A percentile compares a stretch with the other conserved stretches of the same genome.
phyloP scores from a whole-genome alignment of 35 echinoderm and acorn worm genomes.

The Eucidaris tribuloides region DNA sequence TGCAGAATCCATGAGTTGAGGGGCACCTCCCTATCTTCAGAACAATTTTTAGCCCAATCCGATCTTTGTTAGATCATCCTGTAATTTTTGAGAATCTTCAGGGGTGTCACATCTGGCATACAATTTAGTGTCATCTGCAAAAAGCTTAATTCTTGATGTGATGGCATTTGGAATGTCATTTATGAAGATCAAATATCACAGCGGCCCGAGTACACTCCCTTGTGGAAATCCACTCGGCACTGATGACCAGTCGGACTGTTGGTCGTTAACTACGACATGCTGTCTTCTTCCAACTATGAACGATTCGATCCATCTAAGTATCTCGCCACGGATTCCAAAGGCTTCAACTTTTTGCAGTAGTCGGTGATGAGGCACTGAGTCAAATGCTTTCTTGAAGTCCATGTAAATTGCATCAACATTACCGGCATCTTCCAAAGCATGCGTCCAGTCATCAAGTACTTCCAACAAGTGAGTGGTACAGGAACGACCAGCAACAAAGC shows the following conservation, averaged over 20 bases:
- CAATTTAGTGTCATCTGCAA: neutral
- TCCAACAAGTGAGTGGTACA: too few relatives aligned
- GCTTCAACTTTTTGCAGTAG: neutral
- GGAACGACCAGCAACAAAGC: too few relatives aligned
- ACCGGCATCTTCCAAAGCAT: too few relatives aligned
- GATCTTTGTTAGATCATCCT: too few relatives aligned
- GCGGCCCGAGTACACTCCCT: constrained; percentile 18
- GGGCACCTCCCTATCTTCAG: too few relatives aligned
- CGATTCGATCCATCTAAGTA: constrained; percentile 21
- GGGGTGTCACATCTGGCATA: too few relatives aligned
- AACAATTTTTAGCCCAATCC: too few relatives aligned
- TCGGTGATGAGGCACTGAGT: neutral
- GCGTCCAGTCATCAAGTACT: too few relatives aligned
- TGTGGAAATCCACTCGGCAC: neutral
- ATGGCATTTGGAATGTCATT: neutral
- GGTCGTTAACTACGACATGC: neutral
- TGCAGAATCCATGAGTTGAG: too few relatives aligned
- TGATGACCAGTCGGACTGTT: constrained; percentile 20
- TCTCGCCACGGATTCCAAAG: neutral
- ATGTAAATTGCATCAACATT: too few relatives aligned
- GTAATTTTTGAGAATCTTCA: too few relatives aligned
- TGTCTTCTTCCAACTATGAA: neutral
- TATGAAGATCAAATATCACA: neutral
- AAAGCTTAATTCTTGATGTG: neutral
- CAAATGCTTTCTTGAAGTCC: constrained; percentile 1